Evolutionary conservation across 2,113 vertebrate species (phyloP).

Genomic region (Entomyzon cyanotis): DNA sequence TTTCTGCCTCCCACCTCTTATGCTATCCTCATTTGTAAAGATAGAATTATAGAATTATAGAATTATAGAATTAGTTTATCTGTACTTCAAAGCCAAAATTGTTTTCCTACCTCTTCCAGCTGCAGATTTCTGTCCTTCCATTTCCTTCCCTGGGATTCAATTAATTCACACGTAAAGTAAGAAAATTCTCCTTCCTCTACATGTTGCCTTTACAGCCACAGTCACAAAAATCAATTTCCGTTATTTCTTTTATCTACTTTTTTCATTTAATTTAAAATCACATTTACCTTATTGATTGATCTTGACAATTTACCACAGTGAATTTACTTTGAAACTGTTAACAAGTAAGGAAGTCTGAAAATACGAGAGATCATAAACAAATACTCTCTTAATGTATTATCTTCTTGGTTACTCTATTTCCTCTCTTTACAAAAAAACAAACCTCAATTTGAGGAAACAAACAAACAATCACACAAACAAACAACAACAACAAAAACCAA

Average conservation of each 20-base stretch:
- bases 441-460: too few species aligned
- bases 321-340: not conserved
- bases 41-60: not conserved
- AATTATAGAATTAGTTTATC: not conserved
- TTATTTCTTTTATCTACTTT: not conserved
- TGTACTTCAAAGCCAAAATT: not conserved
- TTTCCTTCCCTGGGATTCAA: slow-evolving; percentile 10
- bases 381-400: not conserved
- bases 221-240: not conserved
- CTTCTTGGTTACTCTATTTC: not conserved
- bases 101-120: not conserved
- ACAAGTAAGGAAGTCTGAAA: not conserved
- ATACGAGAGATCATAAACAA: not conserved
- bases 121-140: not conserved
- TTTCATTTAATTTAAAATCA: not conserved
- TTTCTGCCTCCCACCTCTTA: not conserved
- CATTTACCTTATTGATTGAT: not conserved
- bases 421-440: not conserved
- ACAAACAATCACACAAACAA: too few species aligned
- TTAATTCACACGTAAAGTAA: slow-evolving; percentile 5
- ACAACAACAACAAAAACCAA: not conserved
- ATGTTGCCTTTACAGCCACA: not conserved
- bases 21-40: not conserved
- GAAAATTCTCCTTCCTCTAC: not conserved
- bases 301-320: not conserved